A percentile compares a stretch with the other conserved stretches of the same genome.
Evolutionary conservation across 2,797 vertebrate genomes (phyloP).

Genomic region (Dromococcyx pavoninus): DNA sequence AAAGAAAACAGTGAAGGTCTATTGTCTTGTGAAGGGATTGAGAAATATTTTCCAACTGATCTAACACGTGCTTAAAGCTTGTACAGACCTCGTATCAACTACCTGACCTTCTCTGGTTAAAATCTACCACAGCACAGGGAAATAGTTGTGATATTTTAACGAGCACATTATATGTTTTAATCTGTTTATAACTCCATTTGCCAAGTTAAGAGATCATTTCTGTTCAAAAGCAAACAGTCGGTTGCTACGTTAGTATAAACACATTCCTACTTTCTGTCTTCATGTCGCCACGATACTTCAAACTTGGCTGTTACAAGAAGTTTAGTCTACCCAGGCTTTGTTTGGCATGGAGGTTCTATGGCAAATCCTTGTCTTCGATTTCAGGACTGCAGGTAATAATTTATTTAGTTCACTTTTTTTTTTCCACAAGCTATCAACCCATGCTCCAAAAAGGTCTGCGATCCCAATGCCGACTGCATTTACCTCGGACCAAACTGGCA

Average conservation of each 20-base stretch:
- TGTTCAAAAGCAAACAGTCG: conserved; percentile 9
- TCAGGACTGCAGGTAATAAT: background rate
- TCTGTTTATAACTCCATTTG: conserved; percentile 21
- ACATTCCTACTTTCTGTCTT: conserved; percentile 24
- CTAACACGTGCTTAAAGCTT: background rate
- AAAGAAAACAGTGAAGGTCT: background rate
- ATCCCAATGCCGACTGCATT: conserved; percentile 79
- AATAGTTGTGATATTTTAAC: conserved; percentile 29
- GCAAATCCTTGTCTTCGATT: background rate
- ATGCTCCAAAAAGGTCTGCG: conserved; percentile 80
- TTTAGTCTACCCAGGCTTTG: background rate
- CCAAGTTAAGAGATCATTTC: conserved; percentile 23
- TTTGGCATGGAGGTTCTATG: background rate
- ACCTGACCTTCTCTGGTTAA: conserved; percentile 15
- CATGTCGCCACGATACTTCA: background rate
- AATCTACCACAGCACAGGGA: background rate
- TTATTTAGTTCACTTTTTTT: background rate
- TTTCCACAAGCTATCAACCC: conserved; percentile 86
- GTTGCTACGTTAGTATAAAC: conserved; percentile 38
- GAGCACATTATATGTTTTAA: background rate
- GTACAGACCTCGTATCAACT: background rate
- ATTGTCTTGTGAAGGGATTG: conserved; percentile 10
- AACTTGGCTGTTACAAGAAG: background rate
- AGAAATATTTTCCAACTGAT: conserved; percentile 55
- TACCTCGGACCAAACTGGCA: conserved; percentile 85